These are phyloP conservation scores for Nylanderia fulva DNA, from an alignment of 1,140 invertebrate genomes.

Conservation along the genomic window DNA sequence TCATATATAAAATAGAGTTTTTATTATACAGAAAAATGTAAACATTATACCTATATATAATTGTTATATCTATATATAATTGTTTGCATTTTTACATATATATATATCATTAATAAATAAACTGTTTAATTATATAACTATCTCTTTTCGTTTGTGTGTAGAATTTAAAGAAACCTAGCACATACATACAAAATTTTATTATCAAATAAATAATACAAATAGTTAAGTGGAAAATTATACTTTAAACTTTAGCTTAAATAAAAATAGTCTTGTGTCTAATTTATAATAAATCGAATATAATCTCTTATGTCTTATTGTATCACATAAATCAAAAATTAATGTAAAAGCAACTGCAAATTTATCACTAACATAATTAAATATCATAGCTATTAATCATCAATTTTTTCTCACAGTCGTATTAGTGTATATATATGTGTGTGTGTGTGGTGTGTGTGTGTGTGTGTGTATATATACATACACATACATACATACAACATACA, in stretches of 20 bases:
- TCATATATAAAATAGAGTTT: neutral
- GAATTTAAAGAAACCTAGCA: neutral
- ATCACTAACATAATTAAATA: neutral
- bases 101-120: constrained; percentile 38
- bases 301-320: neutral
- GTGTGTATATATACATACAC: too few species aligned
- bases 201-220: constrained; percentile 24
- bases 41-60: too few species aligned
- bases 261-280: neutral
- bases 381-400: neutral
- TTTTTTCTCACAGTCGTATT: neutral
- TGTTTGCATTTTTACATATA: too few species aligned
- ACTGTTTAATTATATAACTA: constrained; percentile 2
- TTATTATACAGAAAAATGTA: constrained; percentile 12
- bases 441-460: too few species aligned
- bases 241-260: neutral
- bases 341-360: neutral
- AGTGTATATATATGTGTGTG: neutral
- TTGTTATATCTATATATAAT: too few species aligned
- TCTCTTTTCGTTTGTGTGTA: neutral
- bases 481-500: too few species aligned
- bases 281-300: too few species aligned
- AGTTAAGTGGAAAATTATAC: neutral
- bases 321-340: neutral
- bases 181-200: constrained; percentile 1